Evolutionary conservation across 2,888 invertebrate genomes (phyloP), one percentile per base, ranked within the genome.

Genomic region (Aspidiotus rigidus): DNA sequence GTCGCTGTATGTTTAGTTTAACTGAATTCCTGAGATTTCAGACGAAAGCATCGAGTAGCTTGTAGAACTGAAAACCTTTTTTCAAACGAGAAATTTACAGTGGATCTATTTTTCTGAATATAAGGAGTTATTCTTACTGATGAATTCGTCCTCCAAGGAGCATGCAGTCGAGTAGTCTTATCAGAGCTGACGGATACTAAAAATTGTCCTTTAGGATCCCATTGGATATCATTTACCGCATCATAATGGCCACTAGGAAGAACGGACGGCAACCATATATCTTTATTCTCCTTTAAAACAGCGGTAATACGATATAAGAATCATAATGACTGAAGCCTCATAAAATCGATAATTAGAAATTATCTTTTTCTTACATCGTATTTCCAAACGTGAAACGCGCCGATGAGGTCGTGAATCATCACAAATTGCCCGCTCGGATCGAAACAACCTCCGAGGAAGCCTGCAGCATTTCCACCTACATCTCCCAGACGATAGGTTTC

Each of bases 391-490:
- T 95, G 94, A 75, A 96, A 88, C 2, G 93, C 89, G 0, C 96
- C 96, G 76, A 91, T 90, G 77, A 90, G 95, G n/a, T 93, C 90
- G 77, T 94, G 89, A 0, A 87, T 92, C 72, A 95, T 77, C 64
- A 97, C 86, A 1, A 82, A 82, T 40, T 81, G 78, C 0, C 90
- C 90, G 72, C 83, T 79, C 0, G 85, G 84, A 16, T 86, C 83
- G 79, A 91, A 91, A 77, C 88, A 84, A 67, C 90, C 90, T 2
- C 95, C 94, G 77, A 90, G 93, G 78, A 95, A 94, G 1, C 97
- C 97, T n/a, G 94, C 81, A 0, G 90, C 89, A 77, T 90, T 93
- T 0, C 96, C 97, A 1, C 96, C 96, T 17, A 95, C 89, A 77
- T 92, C 93, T 0, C 97, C 97, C 2, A 96, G 86, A 56, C 95